Evolutionary conservation across 2,888 invertebrate species (phyloP).

Genomic region (Platynereis dumerilii): DNA sequence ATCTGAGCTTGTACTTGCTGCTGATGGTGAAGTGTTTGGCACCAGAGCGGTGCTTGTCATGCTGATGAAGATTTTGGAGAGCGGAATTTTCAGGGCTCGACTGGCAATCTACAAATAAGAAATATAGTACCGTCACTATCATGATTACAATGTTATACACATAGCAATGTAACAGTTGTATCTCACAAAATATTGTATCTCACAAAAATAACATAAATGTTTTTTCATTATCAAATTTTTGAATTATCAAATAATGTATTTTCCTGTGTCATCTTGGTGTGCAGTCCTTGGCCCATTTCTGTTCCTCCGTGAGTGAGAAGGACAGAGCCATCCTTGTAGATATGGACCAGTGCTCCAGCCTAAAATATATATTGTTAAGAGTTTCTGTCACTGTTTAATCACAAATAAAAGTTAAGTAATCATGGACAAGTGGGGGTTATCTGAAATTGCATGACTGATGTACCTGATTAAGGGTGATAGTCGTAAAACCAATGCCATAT

Average conservation of each 20-base stretch:
- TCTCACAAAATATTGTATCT: too few relatives aligned
- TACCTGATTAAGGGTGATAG: neutral
- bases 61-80: slow-evolving; percentile 48
- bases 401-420: too few relatives aligned
- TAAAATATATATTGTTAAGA: slow-evolving; percentile 71
- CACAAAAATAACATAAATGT: too few relatives aligned
- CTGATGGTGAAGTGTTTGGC: slow-evolving; percentile 56
- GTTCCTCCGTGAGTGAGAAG: slow-evolving; percentile 83
- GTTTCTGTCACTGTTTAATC: too few relatives aligned
- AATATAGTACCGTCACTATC: too few relatives aligned
- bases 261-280: slow-evolving; percentile 92
- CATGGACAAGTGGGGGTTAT: too few relatives aligned
- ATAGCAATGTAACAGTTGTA: too few relatives aligned
- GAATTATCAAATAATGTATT: too few relatives aligned
- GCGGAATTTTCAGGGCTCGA: slow-evolving; percentile 46
- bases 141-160: too few relatives aligned
- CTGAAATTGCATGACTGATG: too few relatives aligned
- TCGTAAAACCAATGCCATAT: slow-evolving; percentile 75
- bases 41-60: slow-evolving; percentile 55
- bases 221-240: too few relatives aligned
- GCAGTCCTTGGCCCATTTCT: slow-evolving; percentile 96
- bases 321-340: slow-evolving; percentile 78
- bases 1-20: slow-evolving; percentile 55
- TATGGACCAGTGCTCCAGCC: slow-evolving; percentile 82
- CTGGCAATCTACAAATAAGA: slow-evolving; percentile 72